phyloP scores from a whole-genome alignment of 1,140 invertebrate genomes.

The Diachasmimorpha longicaudata region DNA sequence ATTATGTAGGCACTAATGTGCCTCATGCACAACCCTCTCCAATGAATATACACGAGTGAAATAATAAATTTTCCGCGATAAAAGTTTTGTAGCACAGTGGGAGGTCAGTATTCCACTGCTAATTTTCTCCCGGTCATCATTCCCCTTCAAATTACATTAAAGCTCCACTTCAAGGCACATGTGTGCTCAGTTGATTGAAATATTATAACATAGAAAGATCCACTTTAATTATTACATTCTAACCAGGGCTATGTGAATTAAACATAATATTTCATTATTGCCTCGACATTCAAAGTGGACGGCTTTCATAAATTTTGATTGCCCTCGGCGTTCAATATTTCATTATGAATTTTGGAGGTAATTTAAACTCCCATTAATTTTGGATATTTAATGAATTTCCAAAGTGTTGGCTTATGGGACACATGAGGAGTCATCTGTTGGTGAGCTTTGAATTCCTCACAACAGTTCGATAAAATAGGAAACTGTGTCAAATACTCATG shows the following conservation, averaged over 20 bases:
- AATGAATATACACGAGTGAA: not conserved
- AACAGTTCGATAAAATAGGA: slow-evolving; percentile 5
- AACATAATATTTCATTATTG: not conserved
- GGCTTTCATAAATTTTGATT: not conserved
- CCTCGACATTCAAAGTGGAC: not conserved
- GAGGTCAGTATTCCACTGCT: not conserved
- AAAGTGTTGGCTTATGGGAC: not conserved
- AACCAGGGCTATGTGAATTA: not conserved
- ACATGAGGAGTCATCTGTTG: not conserved
- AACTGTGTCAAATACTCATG: not conserved
- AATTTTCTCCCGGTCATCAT: not conserved
- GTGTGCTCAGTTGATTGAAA: not conserved
- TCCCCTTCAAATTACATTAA: not conserved
- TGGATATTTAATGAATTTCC: not conserved
- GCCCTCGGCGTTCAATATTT: not conserved
- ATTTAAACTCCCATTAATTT: not conserved
- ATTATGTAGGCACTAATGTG: slow-evolving; percentile 45
- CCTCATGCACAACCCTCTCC: slow-evolving; percentile 22
- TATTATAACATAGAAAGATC: not conserved
- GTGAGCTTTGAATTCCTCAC: not conserved
- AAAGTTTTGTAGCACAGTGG: not conserved
- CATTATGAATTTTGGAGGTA: not conserved
- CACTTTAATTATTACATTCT: not conserved
- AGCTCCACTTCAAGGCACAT: not conserved
- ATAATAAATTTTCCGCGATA: not conserved